Evolutionary conservation across 1,140 invertebrate genomes (phyloP).

Genomic region (Aphelinus certus): DNA sequence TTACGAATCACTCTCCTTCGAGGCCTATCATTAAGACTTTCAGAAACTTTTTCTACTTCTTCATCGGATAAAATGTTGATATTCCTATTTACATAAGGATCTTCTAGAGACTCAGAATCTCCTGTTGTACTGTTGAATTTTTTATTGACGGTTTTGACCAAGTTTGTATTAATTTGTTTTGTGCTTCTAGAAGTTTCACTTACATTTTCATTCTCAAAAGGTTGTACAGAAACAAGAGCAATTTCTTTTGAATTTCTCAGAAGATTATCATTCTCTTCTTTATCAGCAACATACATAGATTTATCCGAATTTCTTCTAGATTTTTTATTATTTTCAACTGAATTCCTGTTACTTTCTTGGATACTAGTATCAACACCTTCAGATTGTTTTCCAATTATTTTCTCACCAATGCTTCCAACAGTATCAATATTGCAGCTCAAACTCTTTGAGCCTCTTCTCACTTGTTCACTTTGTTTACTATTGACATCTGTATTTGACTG

Average conservation of each 20-base stretch:
- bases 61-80: not conserved
- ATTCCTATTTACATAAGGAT: no score
- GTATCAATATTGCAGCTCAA: no score
- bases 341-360: conserved; percentile 11
- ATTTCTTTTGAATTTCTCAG: not conserved
- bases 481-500: conserved; percentile 11
- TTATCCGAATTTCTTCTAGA: no score
- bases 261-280: not conserved
- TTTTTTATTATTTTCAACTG: not conserved
- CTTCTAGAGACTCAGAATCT: no score
- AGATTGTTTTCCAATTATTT: conserved; percentile 9
- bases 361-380: not conserved
- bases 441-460: conserved; percentile 5
- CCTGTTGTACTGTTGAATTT: no score
- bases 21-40: conserved; percentile 12
- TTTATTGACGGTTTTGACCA: no score
- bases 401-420: not conserved
- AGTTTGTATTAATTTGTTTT: no score
- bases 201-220: no score
- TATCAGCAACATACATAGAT: no score
- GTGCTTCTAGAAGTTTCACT: no score
- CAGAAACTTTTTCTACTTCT: conserved; percentile 1
- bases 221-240: not conserved
- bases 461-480: conserved; percentile 22
- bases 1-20: conserved; percentile 9